A percentile compares a stretch with the other conserved stretches of the same genome.
Evolutionary conservation across 2,888 invertebrate genomes (phyloP).

Genomic region (Tenthredo livida): DNA sequence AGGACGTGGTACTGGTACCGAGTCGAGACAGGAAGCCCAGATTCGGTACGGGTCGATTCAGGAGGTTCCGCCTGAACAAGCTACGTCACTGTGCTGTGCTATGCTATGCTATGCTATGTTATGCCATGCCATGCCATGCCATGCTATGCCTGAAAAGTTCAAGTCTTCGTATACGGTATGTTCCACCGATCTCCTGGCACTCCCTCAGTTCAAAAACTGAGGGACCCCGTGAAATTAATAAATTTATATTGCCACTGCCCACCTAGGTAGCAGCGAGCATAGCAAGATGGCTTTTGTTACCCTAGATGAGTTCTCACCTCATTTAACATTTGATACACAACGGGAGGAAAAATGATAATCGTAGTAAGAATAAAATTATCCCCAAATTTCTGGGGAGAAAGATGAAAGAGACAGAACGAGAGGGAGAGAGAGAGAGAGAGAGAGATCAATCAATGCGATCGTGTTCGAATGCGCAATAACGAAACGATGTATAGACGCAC

Average conservation of each 20-base stretch:
- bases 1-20: conserved; percentile 37
- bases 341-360: neutral
- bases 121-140: too few species aligned
- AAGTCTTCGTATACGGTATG: neutral
- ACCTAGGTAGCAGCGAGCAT: conserved; percentile 45
- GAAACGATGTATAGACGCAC: neutral
- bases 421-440: neutral
- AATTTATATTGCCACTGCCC: conserved; percentile 58
- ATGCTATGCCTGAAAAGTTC: neutral
- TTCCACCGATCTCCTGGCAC: conserved; percentile 21
- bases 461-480: neutral
- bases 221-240: conserved; percentile 63
- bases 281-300: neutral
- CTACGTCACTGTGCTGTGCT: conserved; percentile 50
- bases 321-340: conserved; percentile 45
- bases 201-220: conserved; percentile 49
- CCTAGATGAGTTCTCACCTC: neutral
- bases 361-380: neutral
- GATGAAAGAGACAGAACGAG: neutral
- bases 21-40: conserved; percentile 62
- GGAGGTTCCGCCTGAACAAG: conserved; percentile 65
- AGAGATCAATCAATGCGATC: neutral
- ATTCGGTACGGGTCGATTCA: conserved; percentile 66
- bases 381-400: neutral
- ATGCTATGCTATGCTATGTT: neutral